These are phyloP conservation scores for Istiophorus platypterus DNA, from an alignment of 2,113 vertebrate species.

Conservation along the genomic window DNA sequence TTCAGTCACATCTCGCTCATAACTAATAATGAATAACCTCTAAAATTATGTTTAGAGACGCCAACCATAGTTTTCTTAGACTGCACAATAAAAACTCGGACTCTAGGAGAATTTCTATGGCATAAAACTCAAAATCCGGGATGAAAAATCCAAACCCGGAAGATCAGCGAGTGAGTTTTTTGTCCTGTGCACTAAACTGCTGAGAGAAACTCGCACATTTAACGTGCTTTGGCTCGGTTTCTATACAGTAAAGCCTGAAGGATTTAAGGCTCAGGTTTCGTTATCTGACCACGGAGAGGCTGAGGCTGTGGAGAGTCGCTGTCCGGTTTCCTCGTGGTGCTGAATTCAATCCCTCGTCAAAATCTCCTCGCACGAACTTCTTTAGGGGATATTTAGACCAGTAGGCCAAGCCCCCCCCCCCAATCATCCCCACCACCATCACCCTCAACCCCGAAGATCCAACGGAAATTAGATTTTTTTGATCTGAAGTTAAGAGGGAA, in stretches of 20 bases:
- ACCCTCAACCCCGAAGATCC: background rate
- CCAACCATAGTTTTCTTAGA: background rate
- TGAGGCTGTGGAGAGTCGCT: slow-evolving; percentile 58
- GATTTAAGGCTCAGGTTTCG: no score
- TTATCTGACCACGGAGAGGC: no score
- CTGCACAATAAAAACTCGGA: no score
- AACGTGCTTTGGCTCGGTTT: no score
- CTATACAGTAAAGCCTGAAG: no score
- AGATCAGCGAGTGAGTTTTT: background rate
- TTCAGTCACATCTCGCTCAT: no score
- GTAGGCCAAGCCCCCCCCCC: background rate
- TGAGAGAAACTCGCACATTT: no score
- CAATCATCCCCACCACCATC: no score
- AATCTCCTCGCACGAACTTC: background rate
- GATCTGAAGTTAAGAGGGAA: slow-evolving; percentile 40
- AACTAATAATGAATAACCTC: no score
- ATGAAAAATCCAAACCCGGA: background rate
- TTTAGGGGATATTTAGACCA: background rate
- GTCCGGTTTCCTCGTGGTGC: slow-evolving; percentile 74
- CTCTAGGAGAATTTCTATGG: no score
- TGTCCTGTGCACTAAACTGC: background rate
- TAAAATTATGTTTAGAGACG: background rate
- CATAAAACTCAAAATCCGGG: background rate
- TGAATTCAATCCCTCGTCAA: slow-evolving; percentile 60
- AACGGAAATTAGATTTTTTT: slow-evolving; percentile 59